phyloP scores from a whole-genome alignment of 2,113 vertebrate species.

The Theristicus caerulescens region DNA sequence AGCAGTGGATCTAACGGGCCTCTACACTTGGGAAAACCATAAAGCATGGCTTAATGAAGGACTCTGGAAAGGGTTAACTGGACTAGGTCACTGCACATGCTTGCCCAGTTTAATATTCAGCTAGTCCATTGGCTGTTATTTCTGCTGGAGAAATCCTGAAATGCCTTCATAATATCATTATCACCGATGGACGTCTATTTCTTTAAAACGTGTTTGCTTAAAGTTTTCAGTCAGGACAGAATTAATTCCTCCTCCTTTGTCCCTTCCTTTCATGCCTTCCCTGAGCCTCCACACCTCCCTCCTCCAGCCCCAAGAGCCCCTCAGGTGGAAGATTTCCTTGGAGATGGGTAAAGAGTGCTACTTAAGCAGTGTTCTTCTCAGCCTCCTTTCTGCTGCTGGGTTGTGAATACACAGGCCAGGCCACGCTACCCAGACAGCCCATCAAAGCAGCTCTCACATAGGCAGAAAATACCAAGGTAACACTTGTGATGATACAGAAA shows the following conservation, averaged over 20 bases:
- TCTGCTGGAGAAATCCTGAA: neutral
- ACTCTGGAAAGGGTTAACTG: neutral
- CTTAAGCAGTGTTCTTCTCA: neutral
- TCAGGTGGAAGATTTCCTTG: neutral
- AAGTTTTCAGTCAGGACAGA: neutral
- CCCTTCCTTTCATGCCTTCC: neutral
- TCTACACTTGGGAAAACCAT: neutral
- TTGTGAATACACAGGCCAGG: neutral
- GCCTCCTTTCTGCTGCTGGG: neutral
- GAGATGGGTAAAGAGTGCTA: neutral
- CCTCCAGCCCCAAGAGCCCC: neutral
- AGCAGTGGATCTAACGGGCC: neutral
- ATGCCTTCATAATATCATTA: neutral
- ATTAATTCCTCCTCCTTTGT: neutral
- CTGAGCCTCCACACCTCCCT: neutral
- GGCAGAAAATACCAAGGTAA: neutral
- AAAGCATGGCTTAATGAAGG: neutral
- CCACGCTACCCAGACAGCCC: neutral
- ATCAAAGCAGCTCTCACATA: neutral
- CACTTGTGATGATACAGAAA: neutral
- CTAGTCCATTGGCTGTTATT: neutral
- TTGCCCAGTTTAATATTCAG: neutral
- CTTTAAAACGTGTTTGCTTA: neutral
- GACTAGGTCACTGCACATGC: neutral
- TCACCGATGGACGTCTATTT: neutral